Evolutionary conservation across 64 coral and sea anemone genomes (phyloP), one percentile per base, ranked within the genome.

Genomic region (Astreopora myriophthalma): DNA sequence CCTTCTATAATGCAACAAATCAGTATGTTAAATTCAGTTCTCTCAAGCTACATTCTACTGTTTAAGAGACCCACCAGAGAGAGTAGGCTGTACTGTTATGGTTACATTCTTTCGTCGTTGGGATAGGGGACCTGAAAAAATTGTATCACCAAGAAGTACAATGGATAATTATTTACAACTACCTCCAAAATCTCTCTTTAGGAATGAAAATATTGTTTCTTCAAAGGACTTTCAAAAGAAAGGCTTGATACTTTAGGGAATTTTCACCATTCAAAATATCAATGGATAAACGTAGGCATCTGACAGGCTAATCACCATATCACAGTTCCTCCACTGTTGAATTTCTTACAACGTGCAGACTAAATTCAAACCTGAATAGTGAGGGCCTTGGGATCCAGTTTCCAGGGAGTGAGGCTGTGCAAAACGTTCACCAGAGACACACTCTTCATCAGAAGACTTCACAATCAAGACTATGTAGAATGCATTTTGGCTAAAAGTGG

Each of bases 391-490:
- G 34, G 84, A 38, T 2, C 26, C 75, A 69, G 38, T 30, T 44
- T 82, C 69, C 16, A 85, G 31, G 22, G 48, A 85, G 5, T 68
- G 34, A 16, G 95, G 87, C 28, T 94, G 67, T 22, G 66, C 37
- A 38, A 83, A 93, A 19, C 87, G 78, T 46, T 94, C 75, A 17
- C 97, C 94, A 28, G 75, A 34, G 8, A 36, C 38, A 48, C 97
- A 99, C 77, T 95, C 91, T 71, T 93, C 85, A 69, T 99, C 94
- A 64, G 89, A 90, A 35, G 94, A 89, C 81, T 96, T 93, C 11
- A 99, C 94, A 23, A 99, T 87, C 28, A 91, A 24, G 30, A 99
- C 97, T 38, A 99, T 35, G 32, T 99, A 99, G 76, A 96, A 95
- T 75, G 96, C 86, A 2, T 61, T 80, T 48, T 51, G 64, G n/a